Conservation (phyloP, 2,113 vertebrate species). For the Notechis scutatus region DNA sequence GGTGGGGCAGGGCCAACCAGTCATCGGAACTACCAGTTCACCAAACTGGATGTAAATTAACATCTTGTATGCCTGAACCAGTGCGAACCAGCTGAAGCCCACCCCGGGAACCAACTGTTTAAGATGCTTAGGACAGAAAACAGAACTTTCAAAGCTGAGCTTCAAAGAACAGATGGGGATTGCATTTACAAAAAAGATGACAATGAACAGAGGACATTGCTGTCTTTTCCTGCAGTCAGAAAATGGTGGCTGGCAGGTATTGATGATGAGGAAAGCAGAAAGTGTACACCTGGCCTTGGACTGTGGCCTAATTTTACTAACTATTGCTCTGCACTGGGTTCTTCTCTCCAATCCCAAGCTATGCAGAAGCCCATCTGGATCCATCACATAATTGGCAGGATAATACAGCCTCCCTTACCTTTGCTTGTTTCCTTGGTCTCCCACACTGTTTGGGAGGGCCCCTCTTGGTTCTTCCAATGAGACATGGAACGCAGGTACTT, state of each 20-base stretch:
- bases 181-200: not conserved
- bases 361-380: not conserved
- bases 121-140: not conserved
- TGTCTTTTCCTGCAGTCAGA: not conserved
- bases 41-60: no score
- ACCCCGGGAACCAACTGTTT: not conserved
- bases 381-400: not conserved
- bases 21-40: no score
- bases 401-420: not conserved
- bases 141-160: not conserved
- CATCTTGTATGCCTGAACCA: no score
- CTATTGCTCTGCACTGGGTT: not conserved
- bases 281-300: not conserved
- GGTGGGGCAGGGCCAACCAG: no score
- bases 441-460: constrained; percentile 11
- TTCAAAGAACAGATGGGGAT: not conserved
- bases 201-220: not conserved
- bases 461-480: constrained; percentile 57
- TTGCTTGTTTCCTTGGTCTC: not conserved
- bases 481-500: constrained; percentile 76
- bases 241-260: not conserved
- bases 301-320: not conserved
- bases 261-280: not conserved
- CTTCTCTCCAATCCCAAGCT: not conserved
- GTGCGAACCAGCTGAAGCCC: no score